Base-by-base conservation (phyloP, 2,888 invertebrate genomes). In the Euproctis similis region DNA sequence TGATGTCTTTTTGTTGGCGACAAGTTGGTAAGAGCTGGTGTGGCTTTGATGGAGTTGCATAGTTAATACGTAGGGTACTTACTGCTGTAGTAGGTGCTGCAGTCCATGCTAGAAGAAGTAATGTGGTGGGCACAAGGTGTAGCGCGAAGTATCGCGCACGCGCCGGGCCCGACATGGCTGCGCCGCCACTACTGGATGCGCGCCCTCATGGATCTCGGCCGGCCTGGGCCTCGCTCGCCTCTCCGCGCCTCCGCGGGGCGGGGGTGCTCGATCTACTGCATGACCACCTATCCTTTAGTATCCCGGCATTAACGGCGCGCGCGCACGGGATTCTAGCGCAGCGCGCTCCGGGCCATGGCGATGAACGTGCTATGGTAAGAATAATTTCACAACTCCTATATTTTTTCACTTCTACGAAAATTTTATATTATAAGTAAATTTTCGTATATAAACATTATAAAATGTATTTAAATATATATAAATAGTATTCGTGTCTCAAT, bases 151-250 rank as follows among this genome's bases (percentile, higher is more conserved):
- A 64, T 62, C 75, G 77, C 73, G 71, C 70, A 69, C 80, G 80
- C 80, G 75, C 78, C 80, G 74, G 81, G 70, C 81, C 80, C 71
- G 82, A 74, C 81, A 82, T 82, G 81, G 77, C 80, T 78, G 76
- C 73, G 76, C 74, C 72, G 68, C 50, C 77, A 70, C 74, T 77
- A 80, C 77, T 78, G 77, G 74, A 55, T 59, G 73, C 69, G 68
- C 73, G 74, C 72, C 69, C 68, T 63, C 62, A 5, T 10, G 10
- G 4, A 4, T 4, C n/a, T 46, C 57, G 39, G 31, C 51, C 47
- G 42, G 46, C 38, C 54, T 47, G 49, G 50, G 52, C 52, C 59
- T n/a, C n/a, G 57, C 55, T 49, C 53, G 56, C 54, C 46, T 48
- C 50, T 46, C 39, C 39, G 50, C 49, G 36, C 44, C 30, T 31